Percentiles rank a stretch among this genome's conserved stretches.
Evolutionary conservation across 37 sponge, comb jelly and placozoan species (phyloP).

Genomic region (Cladorhizidae sp.): DNA sequence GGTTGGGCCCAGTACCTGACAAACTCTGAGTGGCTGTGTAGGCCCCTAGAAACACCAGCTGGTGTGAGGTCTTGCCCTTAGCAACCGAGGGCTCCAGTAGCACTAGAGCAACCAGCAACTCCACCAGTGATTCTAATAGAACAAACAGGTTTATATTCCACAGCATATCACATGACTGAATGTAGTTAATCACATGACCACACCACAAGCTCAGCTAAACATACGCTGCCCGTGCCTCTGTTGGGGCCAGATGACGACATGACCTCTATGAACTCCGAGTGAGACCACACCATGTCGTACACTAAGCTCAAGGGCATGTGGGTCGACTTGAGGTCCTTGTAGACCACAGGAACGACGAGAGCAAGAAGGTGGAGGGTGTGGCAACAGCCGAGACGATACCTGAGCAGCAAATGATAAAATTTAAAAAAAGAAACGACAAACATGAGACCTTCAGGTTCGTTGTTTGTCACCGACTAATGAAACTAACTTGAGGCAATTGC

Average conservation of each 20-base stretch:
- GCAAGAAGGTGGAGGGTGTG: slow-evolving; percentile 8
- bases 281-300: slow-evolving; percentile 62
- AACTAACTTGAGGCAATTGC: not conserved
- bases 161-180: not conserved
- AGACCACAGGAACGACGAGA: not conserved
- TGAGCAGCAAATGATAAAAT: not conserved
- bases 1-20: slow-evolving; percentile 21
- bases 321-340: not conserved
- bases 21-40: slow-evolving; percentile 47
- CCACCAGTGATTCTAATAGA: slow-evolving; percentile 41
- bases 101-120: slow-evolving; percentile 49
- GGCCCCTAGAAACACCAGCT: slow-evolving; percentile 48
- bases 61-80: slow-evolving; percentile 2
- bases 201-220: no score
- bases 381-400: not conserved
- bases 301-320: not conserved
- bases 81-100: slow-evolving; percentile 2
- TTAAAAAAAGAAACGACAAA: not conserved
- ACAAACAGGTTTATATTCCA: no score
- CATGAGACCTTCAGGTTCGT: not conserved
- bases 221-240: slow-evolving; percentile 44
- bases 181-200: not conserved
- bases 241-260: not conserved
- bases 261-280: slow-evolving; percentile 38
- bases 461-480: not conserved